Conservation (phyloP, 2,797 vertebrate genomes). For the Euthynnus affinis region DNA sequence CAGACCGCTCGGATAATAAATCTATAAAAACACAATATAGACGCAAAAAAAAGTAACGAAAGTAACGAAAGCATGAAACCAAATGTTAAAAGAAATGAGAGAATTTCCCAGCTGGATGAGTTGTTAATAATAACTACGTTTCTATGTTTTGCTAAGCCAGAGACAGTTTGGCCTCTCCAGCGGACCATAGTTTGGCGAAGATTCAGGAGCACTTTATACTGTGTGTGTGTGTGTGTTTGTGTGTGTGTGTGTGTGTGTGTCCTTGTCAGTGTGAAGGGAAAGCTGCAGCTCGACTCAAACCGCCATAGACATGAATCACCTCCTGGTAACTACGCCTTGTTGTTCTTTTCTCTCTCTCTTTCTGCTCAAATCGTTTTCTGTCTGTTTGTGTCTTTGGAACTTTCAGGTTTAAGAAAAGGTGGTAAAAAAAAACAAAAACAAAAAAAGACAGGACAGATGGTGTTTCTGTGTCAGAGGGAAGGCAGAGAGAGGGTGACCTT, state of each 20-base stretch:
- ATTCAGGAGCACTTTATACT: slow-evolving; percentile 59
- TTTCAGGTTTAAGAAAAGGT: no score
- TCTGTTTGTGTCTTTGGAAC: neutral
- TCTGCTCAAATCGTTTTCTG: neutral
- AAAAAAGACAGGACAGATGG: rapidly evolving
- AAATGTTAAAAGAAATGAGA: no score
- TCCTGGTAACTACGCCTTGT: slow-evolving; percentile 77
- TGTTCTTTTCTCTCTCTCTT: neutral
- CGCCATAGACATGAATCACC: slow-evolving; percentile 74
- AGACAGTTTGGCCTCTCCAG: slow-evolving; percentile 66
- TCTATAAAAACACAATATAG: no score
- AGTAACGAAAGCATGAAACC: no score
- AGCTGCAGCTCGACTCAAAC: slow-evolving; percentile 48
- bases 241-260: slow-evolving; percentile 25
- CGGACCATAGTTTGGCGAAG: slow-evolving; percentile 78
- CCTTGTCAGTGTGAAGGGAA: slow-evolving; percentile 69
- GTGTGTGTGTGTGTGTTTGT: slow-evolving; percentile 24
- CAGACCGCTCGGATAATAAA: no score
- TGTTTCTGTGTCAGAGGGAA: neutral
- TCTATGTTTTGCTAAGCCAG: neutral
- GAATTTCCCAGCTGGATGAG: no score
- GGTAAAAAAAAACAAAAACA: no score
- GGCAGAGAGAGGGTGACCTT: slow-evolving; percentile 16
- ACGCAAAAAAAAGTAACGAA: no score
- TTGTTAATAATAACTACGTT: no score